Conservation (phyloP, 1,140 invertebrate species). For the Drosophila hydei region DNA sequence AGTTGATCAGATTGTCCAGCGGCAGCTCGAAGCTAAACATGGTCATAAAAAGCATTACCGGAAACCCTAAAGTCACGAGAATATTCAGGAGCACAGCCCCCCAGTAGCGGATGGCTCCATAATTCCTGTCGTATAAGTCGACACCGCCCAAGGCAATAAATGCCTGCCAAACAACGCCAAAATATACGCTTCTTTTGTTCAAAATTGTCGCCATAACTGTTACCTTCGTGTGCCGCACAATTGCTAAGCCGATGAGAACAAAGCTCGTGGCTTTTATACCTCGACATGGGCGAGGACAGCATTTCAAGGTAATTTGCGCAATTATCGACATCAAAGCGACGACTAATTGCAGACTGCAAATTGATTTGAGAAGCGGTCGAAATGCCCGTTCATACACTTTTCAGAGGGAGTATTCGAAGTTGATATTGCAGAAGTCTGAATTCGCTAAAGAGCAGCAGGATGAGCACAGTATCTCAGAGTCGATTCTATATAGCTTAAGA, state of each 20-base stretch:
- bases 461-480: no score
- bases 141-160: slow-evolving; percentile 46
- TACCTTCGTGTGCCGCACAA: background rate
- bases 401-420: background rate
- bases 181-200: slow-evolving; percentile 22
- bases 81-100: slow-evolving; percentile 26
- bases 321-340: slow-evolving; percentile 34
- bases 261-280: slow-evolving; percentile 23
- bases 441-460: no score
- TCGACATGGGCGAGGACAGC: background rate
- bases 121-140: slow-evolving; percentile 28
- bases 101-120: slow-evolving; percentile 13
- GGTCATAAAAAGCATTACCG: slow-evolving; percentile 23
- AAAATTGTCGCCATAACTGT: background rate
- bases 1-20: slow-evolving; percentile 58
- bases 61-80: slow-evolving; percentile 25
- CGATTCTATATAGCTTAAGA: no score
- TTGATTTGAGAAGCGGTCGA: background rate
- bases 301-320: slow-evolving; percentile 18
- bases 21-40: slow-evolving; percentile 38
- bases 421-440: no score
- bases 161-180: slow-evolving; percentile 11
- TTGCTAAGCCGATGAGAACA: background rate
- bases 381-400: background rate
- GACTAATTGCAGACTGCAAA: slow-evolving; percentile 20